Base-by-base conservation (phyloP, 2,113 vertebrate genomes). In the Lophotis ruficrista region DNA sequence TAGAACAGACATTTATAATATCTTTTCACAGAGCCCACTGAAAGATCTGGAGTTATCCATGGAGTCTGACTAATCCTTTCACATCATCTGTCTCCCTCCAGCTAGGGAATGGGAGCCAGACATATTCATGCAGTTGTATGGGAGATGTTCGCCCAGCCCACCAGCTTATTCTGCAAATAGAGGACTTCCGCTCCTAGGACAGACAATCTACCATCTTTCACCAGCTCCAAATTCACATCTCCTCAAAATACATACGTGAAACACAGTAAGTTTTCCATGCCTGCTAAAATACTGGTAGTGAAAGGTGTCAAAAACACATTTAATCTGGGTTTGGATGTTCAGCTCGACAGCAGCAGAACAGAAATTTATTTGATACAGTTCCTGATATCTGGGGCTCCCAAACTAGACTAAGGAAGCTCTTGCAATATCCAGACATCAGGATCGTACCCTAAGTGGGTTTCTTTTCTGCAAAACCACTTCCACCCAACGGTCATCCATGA, bases 261-360 rank as follows among this genome's bases (percentile, higher is more conserved):
- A 30, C 56, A 51, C 87, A 62, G 64, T 31, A 41, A 87, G n/a
- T 87, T 92, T 83, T 64, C 69, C 57, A 16, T 38, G 60, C 58
- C 86, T 94, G 56, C 33, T 88, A 81, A 93, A 93, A 85, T 83
- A n/a, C 41, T 58, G 51, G 54, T 54, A 70, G 45, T 19, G 72
- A 81, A 92, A 87, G 72, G 69, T 81, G 91, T 92, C 35, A 94
- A 76, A 68, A 95, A 71, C 89, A 43, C 33, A 60, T 93, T 93
- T 89, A 88, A 89, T 91, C 69, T 91, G 60, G 33, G 28, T 83
- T 85, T 70, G 68, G 90, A 69, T 73, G 20, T 92, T 93, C 91
- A 91, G 27, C 76, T 81, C 3, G 12, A 66, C 93, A 95, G 91
- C 71, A 92, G 66, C 41, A 92, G 91, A 50, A 6, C 31, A 41